Evolutionary conservation across 2,113 vertebrate genomes (phyloP).

Genomic region (Triplophysa rosa): DNA sequence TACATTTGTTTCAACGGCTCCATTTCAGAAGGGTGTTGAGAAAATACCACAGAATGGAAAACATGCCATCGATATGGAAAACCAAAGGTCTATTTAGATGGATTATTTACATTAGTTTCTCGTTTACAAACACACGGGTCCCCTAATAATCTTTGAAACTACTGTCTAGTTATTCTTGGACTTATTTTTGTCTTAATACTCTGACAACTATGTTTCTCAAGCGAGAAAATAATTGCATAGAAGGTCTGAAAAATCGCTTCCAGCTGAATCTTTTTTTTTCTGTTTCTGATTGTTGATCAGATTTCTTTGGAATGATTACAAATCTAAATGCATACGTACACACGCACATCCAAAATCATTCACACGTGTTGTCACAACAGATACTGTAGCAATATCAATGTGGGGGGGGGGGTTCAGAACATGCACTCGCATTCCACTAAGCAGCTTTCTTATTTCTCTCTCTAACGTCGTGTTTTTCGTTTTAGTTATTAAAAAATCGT

Average conservation of each 20-base stretch:
- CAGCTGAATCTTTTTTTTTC: constrained; percentile 57
- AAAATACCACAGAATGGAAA: constrained; percentile 51
- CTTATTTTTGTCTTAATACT: constrained; percentile 70
- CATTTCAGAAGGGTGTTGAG: constrained; percentile 50
- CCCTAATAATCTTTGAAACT: constrained; percentile 56
- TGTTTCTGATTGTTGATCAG: constrained; percentile 55
- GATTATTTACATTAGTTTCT: constrained; percentile 69
- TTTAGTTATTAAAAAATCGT: constrained; percentile 9
- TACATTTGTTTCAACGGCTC: constrained; percentile 72
- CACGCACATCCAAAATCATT: constrained; percentile 43
- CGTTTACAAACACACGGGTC: constrained; percentile 73
- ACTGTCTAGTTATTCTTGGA: constrained; percentile 58
- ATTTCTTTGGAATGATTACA: constrained; percentile 38
- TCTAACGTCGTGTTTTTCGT: background rate
- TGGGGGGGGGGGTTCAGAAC: constrained; percentile 59
- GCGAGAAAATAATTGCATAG: constrained; percentile 94
- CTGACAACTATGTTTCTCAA: constrained; percentile 70
- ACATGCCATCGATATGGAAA: constrained; percentile 78
- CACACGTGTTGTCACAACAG: constrained; percentile 69
- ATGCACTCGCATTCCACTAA: constrained; percentile 72
- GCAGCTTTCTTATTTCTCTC: constrained; percentile 17
- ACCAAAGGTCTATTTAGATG: constrained; percentile 47
- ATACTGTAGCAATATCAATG: constrained; percentile 68
- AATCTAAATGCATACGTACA: constrained; percentile 54
- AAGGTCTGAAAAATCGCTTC: constrained; percentile 82